Evolutionary conservation across 2,888 invertebrate genomes (phyloP).

Genomic region (Iphiclides podalirius): DNA sequence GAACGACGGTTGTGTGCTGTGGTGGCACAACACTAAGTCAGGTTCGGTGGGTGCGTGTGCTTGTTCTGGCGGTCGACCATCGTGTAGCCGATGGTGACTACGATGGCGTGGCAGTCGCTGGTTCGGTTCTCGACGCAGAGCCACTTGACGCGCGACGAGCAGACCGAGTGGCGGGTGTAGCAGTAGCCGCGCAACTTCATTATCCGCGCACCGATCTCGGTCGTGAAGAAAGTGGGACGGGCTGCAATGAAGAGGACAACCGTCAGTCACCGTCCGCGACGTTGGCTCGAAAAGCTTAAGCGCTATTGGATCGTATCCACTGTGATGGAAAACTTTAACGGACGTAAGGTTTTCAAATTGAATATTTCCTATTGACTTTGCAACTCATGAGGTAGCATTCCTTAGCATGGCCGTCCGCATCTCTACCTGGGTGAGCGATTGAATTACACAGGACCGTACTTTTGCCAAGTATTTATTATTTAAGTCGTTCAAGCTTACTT

Average conservation of each 20-base stretch:
- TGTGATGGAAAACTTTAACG: no score
- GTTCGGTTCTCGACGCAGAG: conserved; percentile 61
- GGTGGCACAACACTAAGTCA: conserved; percentile 28
- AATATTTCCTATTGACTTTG: no score
- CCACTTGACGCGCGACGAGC: conserved; percentile 69
- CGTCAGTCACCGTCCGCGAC: neutral
- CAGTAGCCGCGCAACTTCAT: conserved; percentile 67
- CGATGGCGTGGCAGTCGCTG: conserved; percentile 59
- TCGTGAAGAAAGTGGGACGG: conserved; percentile 62
- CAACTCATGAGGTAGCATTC: no score
- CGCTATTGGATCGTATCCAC: no score
- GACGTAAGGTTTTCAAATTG: no score
- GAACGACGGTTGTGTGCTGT: conserved; percentile 2
- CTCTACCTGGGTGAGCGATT: no score
- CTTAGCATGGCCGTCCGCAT: no score
- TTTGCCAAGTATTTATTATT: no score
- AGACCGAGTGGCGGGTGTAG: conserved; percentile 68
- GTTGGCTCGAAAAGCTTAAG: neutral
- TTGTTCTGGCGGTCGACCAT: conserved; percentile 61
- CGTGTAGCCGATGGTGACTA: conserved; percentile 66
- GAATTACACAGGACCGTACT: no score
- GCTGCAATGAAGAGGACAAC: conserved; percentile 38
- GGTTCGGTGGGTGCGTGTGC: conserved; percentile 58
- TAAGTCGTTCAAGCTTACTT: no score
- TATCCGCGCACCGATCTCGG: conserved; percentile 59